Evolutionary conservation across 2,113 vertebrate species (phyloP).

Genomic region (Nothoprocta pentlandii): DNA sequence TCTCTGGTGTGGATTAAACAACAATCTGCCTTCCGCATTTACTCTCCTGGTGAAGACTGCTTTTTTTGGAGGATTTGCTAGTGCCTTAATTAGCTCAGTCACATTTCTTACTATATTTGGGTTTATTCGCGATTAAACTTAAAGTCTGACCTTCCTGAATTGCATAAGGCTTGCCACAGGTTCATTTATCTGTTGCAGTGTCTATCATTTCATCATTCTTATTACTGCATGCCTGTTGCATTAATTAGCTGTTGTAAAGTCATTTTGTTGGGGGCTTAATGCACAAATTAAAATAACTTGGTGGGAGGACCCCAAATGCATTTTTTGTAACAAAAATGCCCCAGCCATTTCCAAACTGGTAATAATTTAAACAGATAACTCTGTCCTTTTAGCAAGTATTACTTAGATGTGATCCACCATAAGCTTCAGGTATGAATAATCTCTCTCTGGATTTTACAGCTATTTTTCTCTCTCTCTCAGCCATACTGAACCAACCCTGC

Average conservation of each 20-base stretch:
- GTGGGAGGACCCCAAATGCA: neutral
- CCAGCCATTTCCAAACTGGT: neutral
- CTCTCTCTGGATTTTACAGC: neutral
- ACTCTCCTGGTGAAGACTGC: neutral
- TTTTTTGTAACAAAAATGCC: neutral
- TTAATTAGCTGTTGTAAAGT: neutral
- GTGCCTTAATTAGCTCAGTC: slow-evolving; percentile 10
- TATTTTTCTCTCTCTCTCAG: neutral
- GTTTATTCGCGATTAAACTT: slow-evolving; percentile 33
- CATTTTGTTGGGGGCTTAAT: neutral
- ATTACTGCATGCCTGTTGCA: neutral
- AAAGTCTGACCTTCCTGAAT: neutral
- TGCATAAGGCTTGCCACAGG: neutral
- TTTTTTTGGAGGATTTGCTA: slow-evolving; percentile 48
- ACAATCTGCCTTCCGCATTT: slow-evolving; percentile 52
- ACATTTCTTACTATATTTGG: slow-evolving; percentile 26
- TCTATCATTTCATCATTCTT: slow-evolving; percentile 13
- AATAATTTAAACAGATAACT: neutral
- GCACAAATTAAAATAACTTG: neutral
- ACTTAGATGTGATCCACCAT: neutral
- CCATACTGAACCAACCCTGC: neutral
- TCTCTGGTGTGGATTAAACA: slow-evolving; percentile 48
- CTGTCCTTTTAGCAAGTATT: neutral
- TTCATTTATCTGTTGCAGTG: neutral
- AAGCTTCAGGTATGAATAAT: neutral